Evolutionary conservation across 2,888 invertebrate species (phyloP).

Genomic region (Drosophila affinis): DNA sequence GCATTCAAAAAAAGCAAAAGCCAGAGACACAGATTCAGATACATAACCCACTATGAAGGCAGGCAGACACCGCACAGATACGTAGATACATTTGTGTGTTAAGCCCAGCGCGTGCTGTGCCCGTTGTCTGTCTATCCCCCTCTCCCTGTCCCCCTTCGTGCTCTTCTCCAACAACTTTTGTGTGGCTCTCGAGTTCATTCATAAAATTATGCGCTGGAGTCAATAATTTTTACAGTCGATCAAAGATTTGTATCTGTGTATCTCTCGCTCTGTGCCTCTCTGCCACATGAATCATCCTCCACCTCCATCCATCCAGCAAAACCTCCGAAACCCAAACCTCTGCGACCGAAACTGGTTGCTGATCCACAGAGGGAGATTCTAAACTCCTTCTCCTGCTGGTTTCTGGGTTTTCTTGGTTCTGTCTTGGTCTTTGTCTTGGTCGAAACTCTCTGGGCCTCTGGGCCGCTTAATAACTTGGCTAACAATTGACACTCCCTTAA

Average conservation of each 20-base stretch:
- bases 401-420: neutral
- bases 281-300: constrained; percentile 65
- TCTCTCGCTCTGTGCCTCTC: constrained; percentile 26
- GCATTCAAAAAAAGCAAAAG: constrained; percentile 18
- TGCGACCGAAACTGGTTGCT: constrained; percentile 45
- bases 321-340: no score
- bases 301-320: constrained; percentile 2
- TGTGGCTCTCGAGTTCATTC: constrained; percentile 59
- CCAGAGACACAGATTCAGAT: constrained; percentile 12
- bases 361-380: constrained; percentile 4
- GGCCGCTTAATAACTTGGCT: constrained; percentile 75
- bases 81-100: constrained; percentile 34
- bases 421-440: constrained; percentile 41
- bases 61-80: constrained; percentile 1
- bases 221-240: constrained; percentile 78
- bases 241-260: constrained; percentile 77
- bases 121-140: neutral
- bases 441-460: constrained; percentile 42
- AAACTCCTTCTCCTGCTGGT: constrained; percentile 20
- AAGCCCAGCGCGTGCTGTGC: constrained; percentile 66
- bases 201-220: constrained; percentile 75
- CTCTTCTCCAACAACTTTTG: constrained; percentile 24
- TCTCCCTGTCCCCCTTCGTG: neutral
- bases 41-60: neutral
- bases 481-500: constrained; percentile 82